Percentiles rank a stretch among this genome's conserved stretches.
Evolutionary conservation across 2,113 vertebrate species (phyloP).

Genomic region (Origma solitaria): DNA sequence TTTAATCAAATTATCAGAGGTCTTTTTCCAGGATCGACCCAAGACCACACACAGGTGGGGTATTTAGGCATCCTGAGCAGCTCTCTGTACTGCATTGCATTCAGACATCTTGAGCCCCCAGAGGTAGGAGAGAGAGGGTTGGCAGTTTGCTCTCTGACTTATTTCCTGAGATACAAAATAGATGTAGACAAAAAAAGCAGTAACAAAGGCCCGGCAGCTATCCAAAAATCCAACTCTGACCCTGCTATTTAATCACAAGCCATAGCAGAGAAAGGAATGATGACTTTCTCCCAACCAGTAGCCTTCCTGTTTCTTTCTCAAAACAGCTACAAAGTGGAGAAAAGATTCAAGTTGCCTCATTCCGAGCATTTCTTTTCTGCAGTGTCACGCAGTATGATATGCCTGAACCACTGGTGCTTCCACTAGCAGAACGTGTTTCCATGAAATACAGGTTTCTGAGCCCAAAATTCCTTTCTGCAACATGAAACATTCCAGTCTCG

Average conservation of each 20-base stretch:
- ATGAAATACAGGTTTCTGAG: conserved; percentile 32
- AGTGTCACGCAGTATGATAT: neutral
- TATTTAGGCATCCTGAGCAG: neutral
- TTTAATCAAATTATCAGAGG: neutral
- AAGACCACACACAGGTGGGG: neutral
- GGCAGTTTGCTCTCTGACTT: conserved; percentile 15
- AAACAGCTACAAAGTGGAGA: neutral
- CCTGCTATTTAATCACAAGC: neutral
- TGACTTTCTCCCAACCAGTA: neutral
- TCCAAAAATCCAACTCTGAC: neutral
- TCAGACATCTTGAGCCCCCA: neutral
- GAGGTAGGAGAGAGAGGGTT: neutral
- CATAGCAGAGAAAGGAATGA: neutral
- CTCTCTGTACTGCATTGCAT: neutral
- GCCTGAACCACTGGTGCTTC: neutral
- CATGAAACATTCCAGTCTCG: neutral
- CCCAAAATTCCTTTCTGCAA: conserved; percentile 41
- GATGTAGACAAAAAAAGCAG: neutral
- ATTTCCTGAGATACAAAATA: conserved; percentile 51
- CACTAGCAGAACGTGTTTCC: neutral
- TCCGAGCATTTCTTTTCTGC: conserved; percentile 18
- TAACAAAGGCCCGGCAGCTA: conserved; percentile 15
- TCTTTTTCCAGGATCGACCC: neutral
- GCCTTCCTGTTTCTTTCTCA: neutral
- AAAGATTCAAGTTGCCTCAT: neutral